Evolutionary conservation across 2,888 invertebrate species (phyloP), one percentile per base, ranked within the genome.

Genomic region (Horisme vitalbata): DNA sequence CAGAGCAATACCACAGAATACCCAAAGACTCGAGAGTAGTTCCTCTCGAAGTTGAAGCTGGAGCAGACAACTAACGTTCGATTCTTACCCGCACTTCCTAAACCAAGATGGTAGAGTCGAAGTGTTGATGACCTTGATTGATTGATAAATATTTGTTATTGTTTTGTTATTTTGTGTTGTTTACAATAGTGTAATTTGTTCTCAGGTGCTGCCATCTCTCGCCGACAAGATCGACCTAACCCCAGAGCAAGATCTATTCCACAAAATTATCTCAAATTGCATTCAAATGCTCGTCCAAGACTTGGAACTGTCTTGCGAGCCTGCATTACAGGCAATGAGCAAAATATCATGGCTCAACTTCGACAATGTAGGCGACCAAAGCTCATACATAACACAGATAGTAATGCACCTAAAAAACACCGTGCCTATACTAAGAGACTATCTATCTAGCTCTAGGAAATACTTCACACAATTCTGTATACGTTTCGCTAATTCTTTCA

Each of bases 391-490:
- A 8, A 96, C 96, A 0, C 95, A 95, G 1, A 95, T 99, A 30
- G 94, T 96, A 1, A 92, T 94, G 59, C 96, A 98, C 67, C 91
- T 99, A 10, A 95, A 96, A 65, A 94, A 95, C 63, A 94, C 95
- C 0, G 93, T 99, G 10, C 99, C 99, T 0, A 90, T 94, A n/a
- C 91, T 99, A 2, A 85, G 99, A 37, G 98, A 98, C 74, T 95
- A 96, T 68, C 89, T 99, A 2, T 93, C 96, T 0, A 95, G 96
- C 0, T 97, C 98, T 0, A 91, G 98, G 35, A 99, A 99, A 85
- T 99, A 99, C 76, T 99, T 99, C 83, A 99, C 98, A 0, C 98
- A 99, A 72, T 96, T 99, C 74, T 99, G 99, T 75, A 95, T 98
- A 12, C 95, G 98, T 69, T 99, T 99, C 86, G 98, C 96, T 1